Conservation (phyloP, 1,140 invertebrate species). For the Drosophila kurseongensis region DNA sequence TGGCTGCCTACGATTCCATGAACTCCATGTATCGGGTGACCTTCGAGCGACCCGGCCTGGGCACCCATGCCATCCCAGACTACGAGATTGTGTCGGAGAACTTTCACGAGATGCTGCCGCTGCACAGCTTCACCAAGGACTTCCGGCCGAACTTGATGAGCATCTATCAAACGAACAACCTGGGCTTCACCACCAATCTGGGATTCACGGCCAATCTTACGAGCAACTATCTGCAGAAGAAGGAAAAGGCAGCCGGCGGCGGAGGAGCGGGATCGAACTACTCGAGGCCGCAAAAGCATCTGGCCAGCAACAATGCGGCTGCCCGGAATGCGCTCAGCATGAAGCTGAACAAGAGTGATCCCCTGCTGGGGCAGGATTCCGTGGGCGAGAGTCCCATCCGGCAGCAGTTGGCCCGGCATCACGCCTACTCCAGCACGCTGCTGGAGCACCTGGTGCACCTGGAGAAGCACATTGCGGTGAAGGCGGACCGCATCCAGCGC, state of each 20-base stretch:
- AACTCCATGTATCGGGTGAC: constrained; percentile 99
- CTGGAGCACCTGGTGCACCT: constrained; percentile 93
- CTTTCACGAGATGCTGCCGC: constrained; percentile 94
- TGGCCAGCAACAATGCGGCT: constrained; percentile 62
- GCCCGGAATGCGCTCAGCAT: constrained; percentile 69
- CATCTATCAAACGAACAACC: constrained; percentile 74
- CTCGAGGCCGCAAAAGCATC: constrained; percentile 46
- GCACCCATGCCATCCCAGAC: constrained; percentile 98
- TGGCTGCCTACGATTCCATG: constrained; percentile 98
- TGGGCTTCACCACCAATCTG: constrained; percentile 66
- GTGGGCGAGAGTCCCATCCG: constrained; percentile 71
- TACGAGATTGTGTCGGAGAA: constrained; percentile 98
- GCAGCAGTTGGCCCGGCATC: constrained; percentile 50
- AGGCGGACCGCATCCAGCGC: constrained; percentile 92
- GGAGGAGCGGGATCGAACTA: not conserved
- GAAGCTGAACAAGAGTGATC: constrained; percentile 85
- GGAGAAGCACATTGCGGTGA: constrained; percentile 94
- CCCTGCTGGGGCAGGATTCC: constrained; percentile 85
- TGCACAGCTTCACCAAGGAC: constrained; percentile 93
- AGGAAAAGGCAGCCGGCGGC: constrained; percentile 75
- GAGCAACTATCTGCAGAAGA: constrained; percentile 49
- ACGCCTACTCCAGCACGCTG: constrained; percentile 92
- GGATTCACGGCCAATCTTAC: constrained; percentile 62
- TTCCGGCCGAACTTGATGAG: constrained; percentile 89
- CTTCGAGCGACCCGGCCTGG: constrained; percentile 96